Conservation (phyloP, 1,140 invertebrate species). For the Helicoverpa armigera region DNA sequence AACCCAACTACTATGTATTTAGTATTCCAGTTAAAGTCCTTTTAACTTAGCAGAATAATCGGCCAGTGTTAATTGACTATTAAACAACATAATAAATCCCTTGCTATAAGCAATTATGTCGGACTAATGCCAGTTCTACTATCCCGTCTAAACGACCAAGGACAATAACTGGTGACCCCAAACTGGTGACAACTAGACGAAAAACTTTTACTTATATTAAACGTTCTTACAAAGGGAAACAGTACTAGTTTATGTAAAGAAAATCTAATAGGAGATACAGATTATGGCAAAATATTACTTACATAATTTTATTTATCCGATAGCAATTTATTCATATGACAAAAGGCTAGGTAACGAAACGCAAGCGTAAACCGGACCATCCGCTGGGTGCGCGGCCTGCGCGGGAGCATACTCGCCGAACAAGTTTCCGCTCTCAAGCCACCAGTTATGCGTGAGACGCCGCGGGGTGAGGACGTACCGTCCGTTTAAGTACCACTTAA, state of each 20-base stretch:
- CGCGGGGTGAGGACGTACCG: constrained; percentile 62
- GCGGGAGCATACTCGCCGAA: constrained; percentile 70
- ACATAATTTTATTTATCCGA: constrained; percentile 75
- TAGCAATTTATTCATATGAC: constrained; percentile 74
- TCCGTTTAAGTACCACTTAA: constrained; percentile 57
- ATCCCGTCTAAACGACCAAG: constrained; percentile 25
- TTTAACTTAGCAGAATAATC: constrained; percentile 2
- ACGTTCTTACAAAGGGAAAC: not conserved
- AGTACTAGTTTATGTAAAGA: not conserved
- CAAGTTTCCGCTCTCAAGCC: constrained; percentile 66
- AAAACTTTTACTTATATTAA: constrained; percentile 37
- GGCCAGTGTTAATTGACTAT: constrained; percentile 21
- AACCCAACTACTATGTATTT: too few relatives aligned
- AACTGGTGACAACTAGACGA: not conserved
- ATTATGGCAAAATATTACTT: constrained; percentile 63
- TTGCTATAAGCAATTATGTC: constrained; percentile 26
- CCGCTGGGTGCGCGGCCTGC: constrained; percentile 72
- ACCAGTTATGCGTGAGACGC: constrained; percentile 71
- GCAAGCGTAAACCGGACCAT: constrained; percentile 74
- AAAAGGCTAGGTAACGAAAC: constrained; percentile 77
- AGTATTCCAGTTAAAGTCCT: not conserved
- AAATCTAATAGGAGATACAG: constrained; percentile 10
- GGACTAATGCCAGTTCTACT: constrained; percentile 2
- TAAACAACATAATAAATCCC: constrained; percentile 30
- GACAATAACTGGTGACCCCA: constrained; percentile 17